Evolutionary conservation across 2,888 invertebrate genomes (phyloP).

Genomic region (Drosophila tripunctata): DNA sequence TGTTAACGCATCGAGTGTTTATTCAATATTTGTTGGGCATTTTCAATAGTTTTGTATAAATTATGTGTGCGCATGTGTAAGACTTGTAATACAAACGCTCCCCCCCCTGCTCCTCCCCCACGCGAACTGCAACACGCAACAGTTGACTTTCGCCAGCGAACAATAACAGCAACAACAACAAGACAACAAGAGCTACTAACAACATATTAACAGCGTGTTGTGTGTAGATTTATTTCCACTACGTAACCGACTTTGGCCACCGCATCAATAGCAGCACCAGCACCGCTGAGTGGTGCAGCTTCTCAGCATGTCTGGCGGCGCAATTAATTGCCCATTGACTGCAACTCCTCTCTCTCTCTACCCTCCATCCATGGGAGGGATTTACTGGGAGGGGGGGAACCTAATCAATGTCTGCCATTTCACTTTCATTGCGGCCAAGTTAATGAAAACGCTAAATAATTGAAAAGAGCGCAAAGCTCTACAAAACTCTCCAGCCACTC

Average conservation of each 20-base stretch:
- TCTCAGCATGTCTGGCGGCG: constrained; percentile 52
- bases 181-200: constrained; percentile 1
- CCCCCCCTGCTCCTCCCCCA: neutral
- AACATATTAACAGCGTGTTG: constrained; percentile 37
- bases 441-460: constrained; percentile 57
- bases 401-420: constrained; percentile 65
- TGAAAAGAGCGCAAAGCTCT: constrained; percentile 25
- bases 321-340: constrained; percentile 66
- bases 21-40: constrained; percentile 33
- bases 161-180: constrained; percentile 8
- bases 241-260: constrained; percentile 48
- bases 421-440: constrained; percentile 55
- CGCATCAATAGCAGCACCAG: neutral
- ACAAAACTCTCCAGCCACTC: constrained; percentile 20
- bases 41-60: constrained; percentile 59
- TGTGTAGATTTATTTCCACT: constrained; percentile 50
- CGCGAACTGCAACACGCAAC: constrained; percentile 67
- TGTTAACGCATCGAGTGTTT: constrained; percentile 25
- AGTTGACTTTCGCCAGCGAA: constrained; percentile 70
- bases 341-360: neutral
- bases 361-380: neutral
- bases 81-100: constrained; percentile 24
- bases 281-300: constrained; percentile 37
- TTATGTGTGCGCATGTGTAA: constrained; percentile 69
- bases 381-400: neutral